Evolutionary conservation across 2,888 invertebrate genomes (phyloP).

Genomic region (Chymomyza caudatula): DNA sequence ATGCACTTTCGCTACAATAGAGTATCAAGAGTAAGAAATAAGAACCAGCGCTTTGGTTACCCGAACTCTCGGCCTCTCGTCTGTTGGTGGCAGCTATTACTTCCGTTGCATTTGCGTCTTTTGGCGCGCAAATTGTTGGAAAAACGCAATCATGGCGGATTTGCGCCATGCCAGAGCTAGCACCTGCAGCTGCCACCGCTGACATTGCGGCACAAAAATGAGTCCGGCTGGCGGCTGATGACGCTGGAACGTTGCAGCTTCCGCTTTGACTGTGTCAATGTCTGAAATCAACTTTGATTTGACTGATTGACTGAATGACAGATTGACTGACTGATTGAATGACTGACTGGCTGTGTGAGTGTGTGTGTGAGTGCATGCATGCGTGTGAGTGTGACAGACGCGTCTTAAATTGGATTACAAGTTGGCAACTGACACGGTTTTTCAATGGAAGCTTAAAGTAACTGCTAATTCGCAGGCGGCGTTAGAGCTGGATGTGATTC

Average conservation of each 20-base stretch:
- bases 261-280: slow-evolving; percentile 13
- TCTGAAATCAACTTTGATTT: slow-evolving; percentile 26
- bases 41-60: slow-evolving; percentile 18
- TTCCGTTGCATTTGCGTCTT: slow-evolving; percentile 41
- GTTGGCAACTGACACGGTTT: background rate
- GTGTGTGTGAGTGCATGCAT: background rate
- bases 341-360: background rate
- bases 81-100: slow-evolving; percentile 17
- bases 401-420: slow-evolving; percentile 41
- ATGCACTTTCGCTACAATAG: background rate
- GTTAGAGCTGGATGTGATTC: background rate
- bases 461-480: background rate
- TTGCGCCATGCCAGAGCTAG: slow-evolving; percentile 15
- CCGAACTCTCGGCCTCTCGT: background rate
- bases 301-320: background rate
- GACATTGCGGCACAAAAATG: background rate
- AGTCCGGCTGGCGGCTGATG: slow-evolving; percentile 5
- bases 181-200: background rate
- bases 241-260: background rate
- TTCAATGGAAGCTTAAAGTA: background rate
- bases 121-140: slow-evolving; percentile 21
- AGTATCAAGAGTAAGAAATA: background rate
- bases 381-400: background rate
- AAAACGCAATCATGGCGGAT: slow-evolving; percentile 38
- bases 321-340: background rate